A percentile compares a stretch with the other conserved stretches of the same genome.
Conservation (phyloP, 2,113 vertebrate species). For the Nothoprocta pentlandii region DNA sequence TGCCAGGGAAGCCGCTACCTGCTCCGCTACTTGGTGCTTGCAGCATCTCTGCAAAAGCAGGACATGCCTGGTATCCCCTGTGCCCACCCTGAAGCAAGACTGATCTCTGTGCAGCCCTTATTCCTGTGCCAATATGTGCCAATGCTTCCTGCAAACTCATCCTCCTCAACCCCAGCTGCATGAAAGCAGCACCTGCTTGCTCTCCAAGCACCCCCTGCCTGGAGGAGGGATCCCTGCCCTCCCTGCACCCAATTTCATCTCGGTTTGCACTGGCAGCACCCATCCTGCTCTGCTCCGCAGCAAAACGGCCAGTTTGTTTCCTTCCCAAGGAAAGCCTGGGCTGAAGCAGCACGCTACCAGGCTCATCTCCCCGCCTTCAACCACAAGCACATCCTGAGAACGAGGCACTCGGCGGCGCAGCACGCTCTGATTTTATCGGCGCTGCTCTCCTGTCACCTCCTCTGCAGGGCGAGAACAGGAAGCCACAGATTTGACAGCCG, state of each 20-base stretch:
- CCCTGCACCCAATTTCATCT: rapidly evolving
- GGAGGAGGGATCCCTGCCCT: neutral
- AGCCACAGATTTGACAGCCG: neutral
- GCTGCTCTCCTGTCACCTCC: neutral
- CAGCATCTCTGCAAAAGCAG: neutral
- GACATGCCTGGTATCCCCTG: neutral
- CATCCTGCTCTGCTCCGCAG: neutral
- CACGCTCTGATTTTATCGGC: neutral
- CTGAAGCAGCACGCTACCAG: neutral
- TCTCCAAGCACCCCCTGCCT: neutral
- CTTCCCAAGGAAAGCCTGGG: neutral
- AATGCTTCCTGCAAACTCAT: no score
- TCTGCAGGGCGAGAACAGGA: neutral
- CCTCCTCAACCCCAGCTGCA: neutral
- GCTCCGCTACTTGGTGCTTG: rapidly evolving
- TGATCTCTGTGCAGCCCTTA: neutral
- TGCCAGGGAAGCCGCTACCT: neutral
- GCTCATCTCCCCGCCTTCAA: no score
- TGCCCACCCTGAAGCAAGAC: rapidly evolving
- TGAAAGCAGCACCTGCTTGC: neutral
- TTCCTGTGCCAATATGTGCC: neutral
- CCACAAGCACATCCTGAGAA: neutral
- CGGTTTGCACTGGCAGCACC: neutral
- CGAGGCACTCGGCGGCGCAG: neutral
- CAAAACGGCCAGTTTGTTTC: neutral